Evolutionary conservation across 2,797 vertebrate genomes (phyloP).

Genomic region (Myotis findleyi): DNA sequence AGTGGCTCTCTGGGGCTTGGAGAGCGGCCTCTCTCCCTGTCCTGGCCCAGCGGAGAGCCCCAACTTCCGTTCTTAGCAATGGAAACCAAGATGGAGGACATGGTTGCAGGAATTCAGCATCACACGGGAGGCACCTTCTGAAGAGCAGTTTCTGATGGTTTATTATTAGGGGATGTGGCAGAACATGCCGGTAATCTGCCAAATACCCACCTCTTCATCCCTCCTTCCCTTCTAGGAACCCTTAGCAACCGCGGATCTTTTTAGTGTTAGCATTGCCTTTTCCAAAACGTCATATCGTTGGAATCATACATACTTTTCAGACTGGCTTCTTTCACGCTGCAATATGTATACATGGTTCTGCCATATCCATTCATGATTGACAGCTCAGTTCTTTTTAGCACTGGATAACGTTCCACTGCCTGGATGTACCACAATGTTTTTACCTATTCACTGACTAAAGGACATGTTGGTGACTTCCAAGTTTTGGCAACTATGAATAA

Average conservation of each 20-base stretch:
- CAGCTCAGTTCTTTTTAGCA: not conserved
- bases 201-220: no score
- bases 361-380: not conserved
- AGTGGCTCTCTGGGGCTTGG: not conserved
- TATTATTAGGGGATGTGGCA: no score
- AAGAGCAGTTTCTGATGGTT: not conserved
- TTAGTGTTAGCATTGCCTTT: no score
- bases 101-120: not conserved
- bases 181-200: no score
- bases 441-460: slow-evolving; percentile 21
- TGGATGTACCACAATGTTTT: not conserved
- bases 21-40: not conserved
- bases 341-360: not conserved
- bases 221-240: no score
- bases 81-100: not conserved
- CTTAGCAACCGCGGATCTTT: no score
- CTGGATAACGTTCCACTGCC: not conserved
- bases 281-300: no score
- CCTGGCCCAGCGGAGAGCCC: not conserved
- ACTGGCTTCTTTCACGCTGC: no score
- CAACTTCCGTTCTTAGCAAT: not conserved
- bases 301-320: no score
- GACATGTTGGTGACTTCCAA: slow-evolving; percentile 22
- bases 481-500: slow-evolving; percentile 33
- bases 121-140: not conserved